Evolutionary conservation across 2,113 vertebrate species (phyloP).

Genomic region (Odobenus rosmarus): DNA sequence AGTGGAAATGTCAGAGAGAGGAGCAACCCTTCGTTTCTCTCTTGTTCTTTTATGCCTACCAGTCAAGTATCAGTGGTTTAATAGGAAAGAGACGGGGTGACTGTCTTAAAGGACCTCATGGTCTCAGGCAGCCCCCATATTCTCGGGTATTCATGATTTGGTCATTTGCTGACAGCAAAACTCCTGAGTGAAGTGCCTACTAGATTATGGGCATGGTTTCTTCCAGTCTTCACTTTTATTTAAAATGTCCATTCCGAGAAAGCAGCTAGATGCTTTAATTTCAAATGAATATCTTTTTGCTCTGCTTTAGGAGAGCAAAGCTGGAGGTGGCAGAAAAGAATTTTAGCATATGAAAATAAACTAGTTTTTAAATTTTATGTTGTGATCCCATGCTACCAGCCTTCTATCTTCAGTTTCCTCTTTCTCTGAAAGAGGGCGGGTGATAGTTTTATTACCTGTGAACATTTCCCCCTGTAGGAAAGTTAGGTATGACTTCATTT

Average conservation of each 20-base stretch:
- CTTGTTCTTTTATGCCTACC: background rate
- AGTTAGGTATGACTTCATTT: background rate
- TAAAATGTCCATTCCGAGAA: background rate
- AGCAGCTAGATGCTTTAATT: background rate
- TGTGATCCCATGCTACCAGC: background rate
- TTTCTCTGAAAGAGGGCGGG: background rate
- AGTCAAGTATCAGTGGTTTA: background rate
- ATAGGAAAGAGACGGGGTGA: background rate
- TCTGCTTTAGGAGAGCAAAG: background rate
- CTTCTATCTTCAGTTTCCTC: background rate
- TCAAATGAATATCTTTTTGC: background rate
- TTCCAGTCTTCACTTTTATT: background rate
- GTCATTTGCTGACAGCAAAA: background rate
- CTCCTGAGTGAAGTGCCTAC: background rate
- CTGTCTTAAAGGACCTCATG: background rate
- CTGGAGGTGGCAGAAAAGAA: background rate
- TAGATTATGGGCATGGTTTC: background rate
- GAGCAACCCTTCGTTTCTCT: background rate
- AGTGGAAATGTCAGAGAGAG: background rate
- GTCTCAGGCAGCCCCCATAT: background rate
- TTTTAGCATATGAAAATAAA: background rate
- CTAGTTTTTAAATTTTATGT: background rate
- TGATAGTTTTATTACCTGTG: background rate
- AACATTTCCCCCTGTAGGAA: background rate
- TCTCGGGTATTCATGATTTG: background rate